Conservation (phyloP, 1,140 invertebrate genomes). For the Ericerus pela region DNA sequence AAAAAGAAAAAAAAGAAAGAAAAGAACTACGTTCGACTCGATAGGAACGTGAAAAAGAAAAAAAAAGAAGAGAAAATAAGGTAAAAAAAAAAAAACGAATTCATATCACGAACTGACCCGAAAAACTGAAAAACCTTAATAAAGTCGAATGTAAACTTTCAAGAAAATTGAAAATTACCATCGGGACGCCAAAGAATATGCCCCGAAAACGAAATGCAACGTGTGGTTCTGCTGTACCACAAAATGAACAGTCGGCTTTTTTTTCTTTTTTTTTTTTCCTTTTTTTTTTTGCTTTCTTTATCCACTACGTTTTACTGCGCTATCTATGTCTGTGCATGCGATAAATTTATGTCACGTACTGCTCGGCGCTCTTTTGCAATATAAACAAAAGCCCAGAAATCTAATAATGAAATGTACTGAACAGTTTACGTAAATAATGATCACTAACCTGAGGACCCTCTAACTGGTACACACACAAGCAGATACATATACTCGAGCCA, state of each 20-base stretch:
- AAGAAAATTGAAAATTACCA: slow-evolving; percentile 11
- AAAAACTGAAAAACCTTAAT: slow-evolving; percentile 10
- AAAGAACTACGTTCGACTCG: too few species aligned
- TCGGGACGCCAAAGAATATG: slow-evolving; percentile 2
- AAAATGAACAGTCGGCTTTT: neutral
- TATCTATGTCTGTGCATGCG: slow-evolving; percentile 1
- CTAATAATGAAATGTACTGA: slow-evolving; percentile 7
- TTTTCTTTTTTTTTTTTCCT: too few species aligned
- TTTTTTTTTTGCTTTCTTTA: too few species aligned
- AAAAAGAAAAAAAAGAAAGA: too few species aligned
- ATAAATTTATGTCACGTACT: slow-evolving; percentile 11
- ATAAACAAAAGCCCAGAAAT: slow-evolving; percentile 11
- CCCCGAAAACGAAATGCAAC: slow-evolving; percentile 1
- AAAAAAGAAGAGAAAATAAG: too few species aligned
- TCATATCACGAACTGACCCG: slow-evolving; percentile 6
- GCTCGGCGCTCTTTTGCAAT: neutral
- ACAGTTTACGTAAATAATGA: slow-evolving; percentile 7
- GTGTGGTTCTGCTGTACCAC: slow-evolving; percentile 4
- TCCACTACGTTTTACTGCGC: too few species aligned
- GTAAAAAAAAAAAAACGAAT: too few species aligned
- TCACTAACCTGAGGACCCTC: too few species aligned
- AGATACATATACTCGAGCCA: too few species aligned
- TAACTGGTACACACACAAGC: too few species aligned
- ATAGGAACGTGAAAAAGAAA: too few species aligned
- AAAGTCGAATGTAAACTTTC: slow-evolving; percentile 11